Conservation (phyloP, 2,113 vertebrate species). For the Myodes glareolus region DNA sequence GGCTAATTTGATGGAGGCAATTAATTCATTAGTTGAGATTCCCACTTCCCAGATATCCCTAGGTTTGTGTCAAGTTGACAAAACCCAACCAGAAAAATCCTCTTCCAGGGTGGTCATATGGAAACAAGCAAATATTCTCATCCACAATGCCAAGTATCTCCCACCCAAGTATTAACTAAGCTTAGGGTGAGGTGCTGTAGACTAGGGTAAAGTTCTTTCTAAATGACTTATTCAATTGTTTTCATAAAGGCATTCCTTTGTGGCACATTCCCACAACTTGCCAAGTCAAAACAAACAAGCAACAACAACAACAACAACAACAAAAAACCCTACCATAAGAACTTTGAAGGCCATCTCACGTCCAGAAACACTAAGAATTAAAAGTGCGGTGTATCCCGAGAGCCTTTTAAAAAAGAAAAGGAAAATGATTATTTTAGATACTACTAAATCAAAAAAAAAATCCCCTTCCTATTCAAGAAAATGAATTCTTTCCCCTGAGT, state of each 20-base stretch:
- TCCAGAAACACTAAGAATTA: not conserved
- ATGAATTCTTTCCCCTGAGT: constrained; percentile 55
- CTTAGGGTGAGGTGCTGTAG: not conserved
- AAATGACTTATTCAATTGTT: not conserved
- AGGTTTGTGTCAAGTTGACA: not conserved
- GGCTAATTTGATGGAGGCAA: not conserved
- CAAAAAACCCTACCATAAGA: not conserved
- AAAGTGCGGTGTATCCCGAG: rapidly evolving
- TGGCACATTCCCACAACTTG: not conserved
- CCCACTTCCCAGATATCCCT: not conserved
- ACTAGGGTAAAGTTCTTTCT: not conserved
- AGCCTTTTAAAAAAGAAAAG: not conserved
- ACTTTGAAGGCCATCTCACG: not conserved
- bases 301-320: not conserved
- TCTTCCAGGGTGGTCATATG: not conserved
- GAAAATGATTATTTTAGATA: not conserved
- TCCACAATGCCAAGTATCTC: not conserved
- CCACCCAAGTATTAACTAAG: not conserved
- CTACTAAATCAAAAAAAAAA: not conserved
- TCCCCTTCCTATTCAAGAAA: constrained; percentile 46
- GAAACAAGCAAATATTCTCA: not conserved
- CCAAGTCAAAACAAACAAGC: constrained; percentile 9
- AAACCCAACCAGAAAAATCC: not conserved
- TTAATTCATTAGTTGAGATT: not conserved
- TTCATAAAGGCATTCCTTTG: not conserved